Evolutionary conservation across 2,888 invertebrate genomes (phyloP), one percentile per base, ranked within the genome.

Genomic region (Phragmatobia fuliginosa): DNA sequence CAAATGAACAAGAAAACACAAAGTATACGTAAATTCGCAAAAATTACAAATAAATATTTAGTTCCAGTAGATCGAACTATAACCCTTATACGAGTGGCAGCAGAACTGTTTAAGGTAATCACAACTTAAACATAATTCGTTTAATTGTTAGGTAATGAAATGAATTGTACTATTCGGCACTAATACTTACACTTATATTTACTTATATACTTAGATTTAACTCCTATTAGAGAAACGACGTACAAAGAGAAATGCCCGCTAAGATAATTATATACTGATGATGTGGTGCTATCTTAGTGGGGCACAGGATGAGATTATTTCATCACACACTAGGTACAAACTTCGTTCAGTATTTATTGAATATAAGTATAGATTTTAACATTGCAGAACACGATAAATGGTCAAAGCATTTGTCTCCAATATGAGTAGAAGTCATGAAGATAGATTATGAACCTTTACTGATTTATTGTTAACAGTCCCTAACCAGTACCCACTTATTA

Each of bases 301-400:
- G 81, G 69, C 85, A 84, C 84, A 85, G 85, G 86, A 86, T 85
- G 84, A 82, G 83, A 82, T 83, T 80, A 81, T 74, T 78, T 73
- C 74, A 76, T 78, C 73, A 77, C 65, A 71, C 66, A 70, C 62
- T 76, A 68, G 71, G 72, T 82, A 82, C 82, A 71, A 72, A 75
- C 71, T 80, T 80, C 72, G 71, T 72, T 56, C 70, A 49, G 64
- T 73, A 14, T 41, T 32, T 69, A 75, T 81, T 56, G 2, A 56
- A 28, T 28, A 14, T 25, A 25, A 52, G 11, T 52, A 25, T 14
- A 49, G n/a, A 49, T 14, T 52, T 25, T 14, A 52, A 52, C 14
- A 52, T 52, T 52, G 52, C 25, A 52, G 14, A 28, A 28, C 25
- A 25, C 52, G 5, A 14, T 28, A 28, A 52, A 14, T 5, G 5